phyloP scores from a whole-genome alignment of 2,113 vertebrate genomes.

The Hypanus sabinus region DNA sequence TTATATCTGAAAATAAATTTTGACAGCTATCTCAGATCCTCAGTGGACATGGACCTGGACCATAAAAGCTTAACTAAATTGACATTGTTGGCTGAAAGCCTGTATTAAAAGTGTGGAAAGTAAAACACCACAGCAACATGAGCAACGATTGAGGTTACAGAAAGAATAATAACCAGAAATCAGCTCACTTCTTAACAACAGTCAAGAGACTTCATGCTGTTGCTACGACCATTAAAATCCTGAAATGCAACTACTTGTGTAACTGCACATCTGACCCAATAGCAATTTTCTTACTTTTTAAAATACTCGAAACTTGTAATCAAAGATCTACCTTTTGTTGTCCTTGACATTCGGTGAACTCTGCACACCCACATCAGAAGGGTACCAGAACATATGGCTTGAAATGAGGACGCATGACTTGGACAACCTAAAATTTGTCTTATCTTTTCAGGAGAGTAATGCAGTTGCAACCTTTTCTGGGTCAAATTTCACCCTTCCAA shows the following conservation, averaged over 20 bases:
- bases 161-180: background rate
- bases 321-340: background rate
- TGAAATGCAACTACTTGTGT: background rate
- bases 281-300: background rate
- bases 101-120: background rate
- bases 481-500: too few relatives aligned
- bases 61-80: background rate
- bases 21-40: slow-evolving; percentile 9
- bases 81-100: background rate
- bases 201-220: background rate
- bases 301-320: background rate
- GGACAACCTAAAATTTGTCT: too few relatives aligned
- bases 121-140: background rate
- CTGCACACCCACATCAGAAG: background rate
- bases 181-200: background rate
- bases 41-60: background rate
- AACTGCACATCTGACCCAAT: background rate
- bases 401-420: too few relatives aligned
- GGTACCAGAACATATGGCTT: background rate
- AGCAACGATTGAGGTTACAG: background rate
- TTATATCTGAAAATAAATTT: slow-evolving; percentile 1
- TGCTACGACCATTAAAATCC: background rate
- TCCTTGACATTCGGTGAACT: background rate
- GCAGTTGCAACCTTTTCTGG: too few relatives aligned
- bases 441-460: too few relatives aligned